Conservation (phyloP, 2,888 invertebrate species). For the Serripes groenlandicus region DNA sequence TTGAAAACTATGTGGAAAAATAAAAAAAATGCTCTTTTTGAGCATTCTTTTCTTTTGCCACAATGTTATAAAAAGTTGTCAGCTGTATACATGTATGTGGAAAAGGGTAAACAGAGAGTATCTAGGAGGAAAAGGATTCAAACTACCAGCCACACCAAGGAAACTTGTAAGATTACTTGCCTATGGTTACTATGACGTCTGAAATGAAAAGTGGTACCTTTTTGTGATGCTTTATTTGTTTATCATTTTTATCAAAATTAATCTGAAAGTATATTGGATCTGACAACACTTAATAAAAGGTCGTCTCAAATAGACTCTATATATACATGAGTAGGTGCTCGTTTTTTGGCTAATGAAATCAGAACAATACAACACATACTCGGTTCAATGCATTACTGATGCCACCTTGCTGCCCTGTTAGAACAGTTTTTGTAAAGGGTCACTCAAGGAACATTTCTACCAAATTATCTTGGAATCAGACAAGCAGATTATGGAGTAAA, state of each 20-base stretch:
- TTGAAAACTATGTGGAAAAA: neutral
- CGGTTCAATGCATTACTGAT: too few species aligned
- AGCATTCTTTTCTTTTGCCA: neutral
- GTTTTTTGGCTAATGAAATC: too few species aligned
- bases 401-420: too few species aligned
- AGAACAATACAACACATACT: too few species aligned
- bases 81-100: neutral
- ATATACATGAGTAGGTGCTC: too few species aligned
- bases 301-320: too few species aligned
- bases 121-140: neutral
- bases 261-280: neutral
- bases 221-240: neutral
- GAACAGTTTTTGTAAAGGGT: too few species aligned
- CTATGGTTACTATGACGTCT: slow-evolving; percentile 18
- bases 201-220: neutral
- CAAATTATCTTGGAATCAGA: too few species aligned
- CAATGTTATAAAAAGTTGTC: neutral
- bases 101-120: neutral
- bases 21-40: neutral
- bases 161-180: slow-evolving; percentile 12
- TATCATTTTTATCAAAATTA: neutral
- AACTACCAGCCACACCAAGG: neutral
- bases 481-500: too few species aligned
- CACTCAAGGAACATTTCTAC: too few species aligned
- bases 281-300: too few species aligned